Conservation (phyloP, 2,113 vertebrate genomes). For the Tupaia chinensis region DNA sequence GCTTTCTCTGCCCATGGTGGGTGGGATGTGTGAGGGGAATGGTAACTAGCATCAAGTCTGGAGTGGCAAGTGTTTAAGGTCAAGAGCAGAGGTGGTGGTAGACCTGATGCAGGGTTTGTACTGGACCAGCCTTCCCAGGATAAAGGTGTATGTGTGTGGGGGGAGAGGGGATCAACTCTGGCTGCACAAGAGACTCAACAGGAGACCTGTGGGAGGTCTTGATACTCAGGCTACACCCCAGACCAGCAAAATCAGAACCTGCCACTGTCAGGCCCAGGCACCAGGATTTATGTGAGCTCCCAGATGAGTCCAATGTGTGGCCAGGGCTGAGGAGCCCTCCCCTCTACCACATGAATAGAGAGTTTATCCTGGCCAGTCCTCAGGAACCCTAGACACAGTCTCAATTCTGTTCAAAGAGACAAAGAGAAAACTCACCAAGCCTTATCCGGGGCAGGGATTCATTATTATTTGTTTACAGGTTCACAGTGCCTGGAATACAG, state of each 20-base stretch:
- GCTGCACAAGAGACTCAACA: background rate
- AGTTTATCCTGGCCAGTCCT: background rate
- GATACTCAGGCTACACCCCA: background rate
- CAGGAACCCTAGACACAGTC: background rate
- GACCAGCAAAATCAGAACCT: background rate
- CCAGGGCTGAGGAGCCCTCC: background rate
- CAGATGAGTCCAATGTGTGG: background rate
- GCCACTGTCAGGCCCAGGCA: fast-evolving
- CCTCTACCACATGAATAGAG: background rate
- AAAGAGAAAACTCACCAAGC: background rate
- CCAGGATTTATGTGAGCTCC: background rate
- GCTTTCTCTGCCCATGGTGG: background rate
- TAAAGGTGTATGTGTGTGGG: background rate
- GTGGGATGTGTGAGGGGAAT: background rate
- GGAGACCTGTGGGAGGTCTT: background rate
- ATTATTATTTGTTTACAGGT: slow-evolving; percentile 16
- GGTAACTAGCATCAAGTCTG: background rate
- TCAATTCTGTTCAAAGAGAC: background rate
- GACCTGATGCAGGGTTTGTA: background rate
- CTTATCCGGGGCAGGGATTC: background rate
- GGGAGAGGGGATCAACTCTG: background rate
- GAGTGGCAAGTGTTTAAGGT: background rate
- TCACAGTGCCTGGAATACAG: background rate
- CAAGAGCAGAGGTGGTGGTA: background rate
- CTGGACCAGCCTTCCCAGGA: background rate